Base-by-base conservation (phyloP, 2,888 invertebrate species). In the Sipunculus nudus region DNA sequence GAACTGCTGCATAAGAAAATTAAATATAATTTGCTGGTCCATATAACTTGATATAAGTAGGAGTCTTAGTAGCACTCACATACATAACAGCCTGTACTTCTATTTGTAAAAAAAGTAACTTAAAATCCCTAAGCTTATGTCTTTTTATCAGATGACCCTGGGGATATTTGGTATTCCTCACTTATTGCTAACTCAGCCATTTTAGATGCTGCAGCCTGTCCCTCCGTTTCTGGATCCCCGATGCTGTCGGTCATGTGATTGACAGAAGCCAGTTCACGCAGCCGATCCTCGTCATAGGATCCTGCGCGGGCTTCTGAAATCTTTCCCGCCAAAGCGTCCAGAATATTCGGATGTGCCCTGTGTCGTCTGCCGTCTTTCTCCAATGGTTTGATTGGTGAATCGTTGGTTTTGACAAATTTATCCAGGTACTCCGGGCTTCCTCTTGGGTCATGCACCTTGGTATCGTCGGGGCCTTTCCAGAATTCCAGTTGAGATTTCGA, bases 311-410 rank as follows among this genome's bases (percentile, higher is more conserved):
- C 57, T 48, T 59, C 31, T 38, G 31, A 39, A 3, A 72, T 60
- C 39, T 48, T 63, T 8, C 73, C 73, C 2, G 45, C 43, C n/a
- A 67, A 32, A 29, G 61, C 55, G 57, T 76, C 78, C 16, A 77
- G 52, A n/a, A 81, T 74, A 57, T 77, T 79, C 6, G 81, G 79
- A 61, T 81, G 81, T 3, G 80, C 79, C 38, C 61, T 71, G 68
- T 80, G 76, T 10, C 21, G 10, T 1, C 41, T 45, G 13, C n/a
- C 16, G 19, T 53, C 23, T 3, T n/a, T 13, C 10, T 10, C 4
- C 3, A 16, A 19, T 16, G 4, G n/a, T 10, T 41, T 28, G 25
- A 28, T 21, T 31, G 39, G 6, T 52, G 39, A 23, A 40, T 5
- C 47, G 56, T 64, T 74, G 2, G 54, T 53, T 1, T 77, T 72